Base-by-base conservation (phyloP, 2,888 invertebrate genomes). In the Hydrotaea diabolus region DNA sequence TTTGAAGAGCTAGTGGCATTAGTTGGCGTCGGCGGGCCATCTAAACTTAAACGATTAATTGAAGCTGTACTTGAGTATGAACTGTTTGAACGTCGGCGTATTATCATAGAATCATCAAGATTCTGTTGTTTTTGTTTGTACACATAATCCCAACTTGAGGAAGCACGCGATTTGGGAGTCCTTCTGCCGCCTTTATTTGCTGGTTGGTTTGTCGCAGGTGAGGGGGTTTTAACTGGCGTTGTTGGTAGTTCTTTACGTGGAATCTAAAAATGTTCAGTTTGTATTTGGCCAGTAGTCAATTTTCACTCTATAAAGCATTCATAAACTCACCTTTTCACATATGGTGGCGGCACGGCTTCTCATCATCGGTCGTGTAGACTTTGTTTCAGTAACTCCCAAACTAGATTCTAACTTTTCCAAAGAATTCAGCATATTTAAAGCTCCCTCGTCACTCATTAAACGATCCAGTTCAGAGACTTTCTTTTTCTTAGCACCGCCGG, bases 381-480 rank as follows among this genome's bases (percentile, higher is more conserved):
- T 88, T 2, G 74, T 39, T 46, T 83, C 80, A 19, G 77, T 69
- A 5, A 23, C 31, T 21, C 74, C 89, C 36, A 79, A 78, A 26
- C 85, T 86, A 8, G 86, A 83, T n/a, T 86, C 84, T 4, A 86
- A 72, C 72, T 88, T 90, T 88, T 96, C 96, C 0, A 97, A 94
- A 23, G 96, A 95, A 89, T 96, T 96, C 57, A 97, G 93, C 95
- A 97, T 96, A 91, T 97, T 97, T 1, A 96, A 95, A 2, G 97
- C 97, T 0, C 97, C 97, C 90, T 97, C 97, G 90, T 97, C 97
- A 93, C 96, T 96, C 83, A 97, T 92, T 73, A 97, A 91, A 82
- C 93, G 95, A 88, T 97, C 96, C 75, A 97, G 94, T 93, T 97
- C 97, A 21, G 95, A 94, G 79, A 94, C 92, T 84, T 94, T 93